A percentile compares a stretch with the other conserved stretches of the same genome.
These are phyloP conservation scores for Thaumatotibia leucotreta DNA, from an alignment of 1,140 invertebrate species.

Conservation along the genomic window DNA sequence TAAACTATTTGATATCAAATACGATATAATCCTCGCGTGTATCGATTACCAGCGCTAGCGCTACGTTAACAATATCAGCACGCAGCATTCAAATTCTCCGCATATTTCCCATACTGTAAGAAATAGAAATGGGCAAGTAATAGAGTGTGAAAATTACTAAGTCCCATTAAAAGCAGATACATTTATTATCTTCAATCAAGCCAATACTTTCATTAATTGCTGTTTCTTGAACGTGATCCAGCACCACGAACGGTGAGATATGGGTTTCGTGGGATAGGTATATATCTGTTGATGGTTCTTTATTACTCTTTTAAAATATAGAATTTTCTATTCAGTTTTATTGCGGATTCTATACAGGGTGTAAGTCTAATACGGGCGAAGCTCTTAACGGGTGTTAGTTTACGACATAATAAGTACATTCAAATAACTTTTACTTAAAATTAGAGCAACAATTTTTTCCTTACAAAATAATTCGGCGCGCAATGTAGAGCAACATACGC, in stretches of 20 bases:
- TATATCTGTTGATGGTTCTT: background rate
- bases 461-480: no score
- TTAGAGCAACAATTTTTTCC: no score
- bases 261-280: background rate
- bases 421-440: no score
- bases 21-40: background rate
- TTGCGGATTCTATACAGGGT: no score
- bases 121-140: constrained; percentile 11
- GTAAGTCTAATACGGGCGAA: no score
- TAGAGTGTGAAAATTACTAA: constrained; percentile 22
- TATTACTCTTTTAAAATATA: background rate
- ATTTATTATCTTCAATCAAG: constrained; percentile 24
- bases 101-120: constrained; percentile 10
- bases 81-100: background rate
- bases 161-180: constrained; percentile 18
- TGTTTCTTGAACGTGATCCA: background rate
- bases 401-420: no score
- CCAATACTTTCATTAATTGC: constrained; percentile 20
- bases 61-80: background rate
- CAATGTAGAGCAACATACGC: no score
- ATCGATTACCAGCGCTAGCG: background rate
- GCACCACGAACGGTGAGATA: background rate
- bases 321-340: no score
- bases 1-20: background rate
- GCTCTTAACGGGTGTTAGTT: no score